Conservation (phyloP, 2,888 invertebrate genomes). For the Busseola fusca region DNA sequence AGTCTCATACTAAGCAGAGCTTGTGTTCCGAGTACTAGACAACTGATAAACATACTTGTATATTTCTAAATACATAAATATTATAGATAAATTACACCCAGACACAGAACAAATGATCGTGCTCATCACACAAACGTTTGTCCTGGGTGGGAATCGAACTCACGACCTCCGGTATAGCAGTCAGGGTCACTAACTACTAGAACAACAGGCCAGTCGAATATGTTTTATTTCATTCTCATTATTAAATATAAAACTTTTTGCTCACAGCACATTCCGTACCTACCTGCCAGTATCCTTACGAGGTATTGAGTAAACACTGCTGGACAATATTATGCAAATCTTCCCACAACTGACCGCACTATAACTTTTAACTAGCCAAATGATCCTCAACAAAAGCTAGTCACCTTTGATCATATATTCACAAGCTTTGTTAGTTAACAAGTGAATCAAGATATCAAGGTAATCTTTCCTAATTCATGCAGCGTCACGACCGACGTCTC, state of each 20-base stretch:
- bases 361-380: not conserved
- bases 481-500: slow-evolving; percentile 74
- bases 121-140: no score
- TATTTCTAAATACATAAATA: no score
- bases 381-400: slow-evolving; percentile 30
- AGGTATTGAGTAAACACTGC: not conserved
- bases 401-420: slow-evolving; percentile 54
- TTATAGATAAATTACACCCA: no score
- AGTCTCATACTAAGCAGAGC: no score
- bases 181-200: no score
- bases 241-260: not conserved
- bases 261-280: not conserved
- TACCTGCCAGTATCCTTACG: not conserved
- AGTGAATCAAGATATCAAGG: slow-evolving; percentile 58
- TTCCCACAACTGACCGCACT: slow-evolving; percentile 10
- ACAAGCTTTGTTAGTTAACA: slow-evolving; percentile 51
- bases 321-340: slow-evolving; percentile 2
- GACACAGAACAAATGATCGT: no score
- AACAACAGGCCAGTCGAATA: no score
- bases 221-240: not conserved
- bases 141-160: no score
- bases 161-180: no score
- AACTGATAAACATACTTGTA: no score
- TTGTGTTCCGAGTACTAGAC: no score
- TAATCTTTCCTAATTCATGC: slow-evolving; percentile 72